Conservation (phyloP, 1,140 invertebrate species). For the Schmidtea mediterranea region DNA sequence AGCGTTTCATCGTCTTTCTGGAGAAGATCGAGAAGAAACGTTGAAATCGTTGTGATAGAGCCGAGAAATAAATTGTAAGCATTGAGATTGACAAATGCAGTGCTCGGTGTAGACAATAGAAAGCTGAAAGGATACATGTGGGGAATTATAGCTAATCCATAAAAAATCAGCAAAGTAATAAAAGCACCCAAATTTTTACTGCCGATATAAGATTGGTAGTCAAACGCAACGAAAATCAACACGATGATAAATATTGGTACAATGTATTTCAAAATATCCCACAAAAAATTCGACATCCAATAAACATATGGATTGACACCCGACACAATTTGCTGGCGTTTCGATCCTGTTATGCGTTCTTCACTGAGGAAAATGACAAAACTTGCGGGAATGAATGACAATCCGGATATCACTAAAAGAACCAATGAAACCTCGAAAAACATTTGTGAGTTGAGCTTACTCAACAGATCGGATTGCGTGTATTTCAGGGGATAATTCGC, state of each 20-base stretch:
- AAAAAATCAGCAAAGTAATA: slow-evolving; percentile 31
- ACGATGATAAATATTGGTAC: slow-evolving; percentile 30
- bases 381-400: no score
- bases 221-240: slow-evolving; percentile 32
- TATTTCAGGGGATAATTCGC: no score
- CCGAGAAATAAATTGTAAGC: slow-evolving; percentile 42
- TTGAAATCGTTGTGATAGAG: slow-evolving; percentile 36
- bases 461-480: no score
- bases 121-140: slow-evolving; percentile 39
- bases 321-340: slow-evolving; percentile 45
- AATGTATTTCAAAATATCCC: slow-evolving; percentile 32
- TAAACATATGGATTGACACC: no score
- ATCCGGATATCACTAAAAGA: slow-evolving; percentile 36
- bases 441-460: not conserved
- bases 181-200: slow-evolving; percentile 29
- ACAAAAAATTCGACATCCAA: slow-evolving; percentile 38
- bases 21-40: slow-evolving; percentile 36
- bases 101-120: slow-evolving; percentile 36
- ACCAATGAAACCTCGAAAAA: slow-evolving; percentile 13
- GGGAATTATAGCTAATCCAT: slow-evolving; percentile 35
- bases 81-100: slow-evolving; percentile 40
- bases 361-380: slow-evolving; percentile 44
- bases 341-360: slow-evolving; percentile 34
- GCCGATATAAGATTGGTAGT: no score
- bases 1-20: slow-evolving; percentile 23